Conservation (phyloP, 2,797 vertebrate species). For the Acipenser oxyrinchus region DNA sequence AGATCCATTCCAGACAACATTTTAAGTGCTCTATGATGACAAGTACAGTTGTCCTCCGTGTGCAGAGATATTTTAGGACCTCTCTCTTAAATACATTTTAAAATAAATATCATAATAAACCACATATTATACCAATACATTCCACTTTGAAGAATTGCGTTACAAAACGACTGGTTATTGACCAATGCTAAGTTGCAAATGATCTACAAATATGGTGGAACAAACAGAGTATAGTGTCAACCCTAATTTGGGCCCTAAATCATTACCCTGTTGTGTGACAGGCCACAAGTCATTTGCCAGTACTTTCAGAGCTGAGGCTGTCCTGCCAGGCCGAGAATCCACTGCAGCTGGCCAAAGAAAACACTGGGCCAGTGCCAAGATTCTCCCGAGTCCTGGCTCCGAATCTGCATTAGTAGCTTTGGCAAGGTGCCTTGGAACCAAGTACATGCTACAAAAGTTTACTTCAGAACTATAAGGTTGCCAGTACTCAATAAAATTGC, state of each 20-base stretch:
- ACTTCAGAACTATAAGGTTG: constrained; percentile 35
- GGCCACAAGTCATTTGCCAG: constrained; percentile 52
- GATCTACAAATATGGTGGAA: constrained; percentile 46
- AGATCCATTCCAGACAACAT: too few species aligned
- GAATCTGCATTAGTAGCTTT: constrained; percentile 53
- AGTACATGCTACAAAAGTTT: constrained; percentile 52
- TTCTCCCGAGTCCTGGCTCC: constrained; percentile 57
- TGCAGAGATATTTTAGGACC: too few species aligned
- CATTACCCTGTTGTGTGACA: constrained; percentile 62
- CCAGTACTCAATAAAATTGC: neutral
- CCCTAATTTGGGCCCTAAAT: constrained; percentile 68
- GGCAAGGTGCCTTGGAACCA: constrained; percentile 48
- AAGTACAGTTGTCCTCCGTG: too few species aligned
- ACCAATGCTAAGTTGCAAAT: constrained; percentile 45
- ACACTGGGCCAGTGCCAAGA: constrained; percentile 63
- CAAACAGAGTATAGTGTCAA: constrained; percentile 63
- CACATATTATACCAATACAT: too few species aligned
- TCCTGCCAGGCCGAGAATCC: constrained; percentile 70
- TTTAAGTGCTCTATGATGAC: too few species aligned
- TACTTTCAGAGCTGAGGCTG: constrained; percentile 52
- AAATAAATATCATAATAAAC: too few species aligned
- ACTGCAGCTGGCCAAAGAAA: constrained; percentile 69
- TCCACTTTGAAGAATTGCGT: too few species aligned
- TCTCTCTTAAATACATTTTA: too few species aligned
- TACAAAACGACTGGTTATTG: constrained; percentile 6